Conservation (phyloP, 2,113 vertebrate species). For the Tragelaphus scriptus region DNA sequence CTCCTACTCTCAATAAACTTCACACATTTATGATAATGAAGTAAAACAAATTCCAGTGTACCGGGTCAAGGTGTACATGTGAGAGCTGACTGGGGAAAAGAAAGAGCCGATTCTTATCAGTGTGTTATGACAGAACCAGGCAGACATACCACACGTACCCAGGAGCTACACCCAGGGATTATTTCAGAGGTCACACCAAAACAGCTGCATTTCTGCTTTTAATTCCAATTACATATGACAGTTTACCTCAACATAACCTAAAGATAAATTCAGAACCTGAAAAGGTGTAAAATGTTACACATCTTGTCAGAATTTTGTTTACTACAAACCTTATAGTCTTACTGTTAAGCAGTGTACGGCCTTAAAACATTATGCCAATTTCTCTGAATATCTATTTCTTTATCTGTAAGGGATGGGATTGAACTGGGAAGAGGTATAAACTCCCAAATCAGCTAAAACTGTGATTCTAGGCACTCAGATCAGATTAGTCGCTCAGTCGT, state of each 20-base stretch:
- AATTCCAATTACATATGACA: conserved; percentile 7
- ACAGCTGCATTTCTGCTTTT: conserved; percentile 22
- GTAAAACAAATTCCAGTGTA: neutral
- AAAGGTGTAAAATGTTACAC: neutral
- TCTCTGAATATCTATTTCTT: neutral
- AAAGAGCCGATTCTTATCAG: neutral
- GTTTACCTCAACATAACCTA: neutral
- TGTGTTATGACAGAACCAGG: neutral
- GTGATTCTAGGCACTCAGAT: neutral
- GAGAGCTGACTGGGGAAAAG: neutral
- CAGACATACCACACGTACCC: neutral
- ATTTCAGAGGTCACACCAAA: conserved; percentile 7
- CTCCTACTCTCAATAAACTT: neutral
- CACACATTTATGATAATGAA: neutral
- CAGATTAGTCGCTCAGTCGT: too few relatives aligned
- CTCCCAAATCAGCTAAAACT: neutral
- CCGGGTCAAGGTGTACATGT: neutral
- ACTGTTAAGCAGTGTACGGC: neutral
- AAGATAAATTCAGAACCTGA: neutral
- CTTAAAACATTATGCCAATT: neutral
- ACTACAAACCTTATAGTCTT: neutral
- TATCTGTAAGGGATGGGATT: neutral
- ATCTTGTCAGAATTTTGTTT: conserved; percentile 15
- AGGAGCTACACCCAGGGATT: neutral
- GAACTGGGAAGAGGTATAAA: neutral